phyloP scores from a whole-genome alignment of 2,888 invertebrate species.

The Euproctis similis region DNA sequence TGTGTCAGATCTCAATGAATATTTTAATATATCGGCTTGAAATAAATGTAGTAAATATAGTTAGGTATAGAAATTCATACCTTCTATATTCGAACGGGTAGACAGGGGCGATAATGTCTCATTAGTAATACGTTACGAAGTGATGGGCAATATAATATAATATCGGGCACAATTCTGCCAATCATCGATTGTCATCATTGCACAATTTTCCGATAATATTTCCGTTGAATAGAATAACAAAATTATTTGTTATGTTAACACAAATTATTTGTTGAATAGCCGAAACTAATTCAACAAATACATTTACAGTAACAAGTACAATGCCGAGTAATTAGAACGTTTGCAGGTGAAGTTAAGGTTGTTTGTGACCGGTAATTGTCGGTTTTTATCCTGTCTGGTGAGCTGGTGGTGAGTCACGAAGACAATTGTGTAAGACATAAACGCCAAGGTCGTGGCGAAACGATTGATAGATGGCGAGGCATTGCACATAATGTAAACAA shows the following conservation, averaged over 20 bases:
- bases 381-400: slow-evolving; percentile 36
- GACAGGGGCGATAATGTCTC: too few relatives aligned
- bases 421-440: slow-evolving; percentile 13
- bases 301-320: slow-evolving; percentile 6
- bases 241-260: slow-evolving; percentile 8
- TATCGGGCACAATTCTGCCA: too few relatives aligned
- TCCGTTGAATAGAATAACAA: too few relatives aligned
- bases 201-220: too few relatives aligned
- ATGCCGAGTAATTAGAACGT: slow-evolving; percentile 15
- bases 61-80: too few relatives aligned
- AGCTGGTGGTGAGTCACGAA: slow-evolving; percentile 31
- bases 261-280: slow-evolving; percentile 7
- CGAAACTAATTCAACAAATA: slow-evolving; percentile 7
- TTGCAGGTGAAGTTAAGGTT: slow-evolving; percentile 25
- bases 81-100: too few relatives aligned
- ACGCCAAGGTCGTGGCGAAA: slow-evolving; percentile 30
- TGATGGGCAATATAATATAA: too few relatives aligned
- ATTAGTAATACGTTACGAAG: too few relatives aligned
- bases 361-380: slow-evolving; percentile 34
- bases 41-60: too few relatives aligned
- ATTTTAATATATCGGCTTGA: too few relatives aligned
- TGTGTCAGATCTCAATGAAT: slow-evolving; percentile 27
- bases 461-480: slow-evolving; percentile 24
- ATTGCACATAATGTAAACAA: slow-evolving; percentile 14
- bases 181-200: too few relatives aligned